These are phyloP conservation scores for Ascidia mentula DNA, from an alignment of 23 tunicate genomes.

Conservation along the genomic window DNA sequence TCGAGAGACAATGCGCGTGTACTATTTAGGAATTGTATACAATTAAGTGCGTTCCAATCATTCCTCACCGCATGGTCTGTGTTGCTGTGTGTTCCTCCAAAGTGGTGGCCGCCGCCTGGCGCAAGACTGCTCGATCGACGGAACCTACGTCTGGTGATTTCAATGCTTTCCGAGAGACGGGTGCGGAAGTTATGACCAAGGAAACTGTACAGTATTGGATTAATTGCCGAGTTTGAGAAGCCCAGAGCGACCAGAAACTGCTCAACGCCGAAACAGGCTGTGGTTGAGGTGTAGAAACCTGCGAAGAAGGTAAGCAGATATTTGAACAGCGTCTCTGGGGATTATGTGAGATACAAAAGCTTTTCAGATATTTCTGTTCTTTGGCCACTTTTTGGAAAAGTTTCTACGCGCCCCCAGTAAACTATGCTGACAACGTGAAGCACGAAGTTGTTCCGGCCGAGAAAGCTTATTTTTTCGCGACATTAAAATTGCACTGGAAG, in stretches of 20 bases:
- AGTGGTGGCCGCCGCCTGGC: conserved; percentile 6
- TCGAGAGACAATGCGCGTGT: too few species aligned
- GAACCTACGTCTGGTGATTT: conserved; percentile 29
- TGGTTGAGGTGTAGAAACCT: conserved; percentile 57
- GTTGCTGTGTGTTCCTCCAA: conserved; percentile 21
- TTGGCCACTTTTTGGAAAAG: too few species aligned
- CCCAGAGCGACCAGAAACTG: conserved; percentile 71
- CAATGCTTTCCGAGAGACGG: conserved; percentile 67
- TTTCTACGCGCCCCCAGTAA: too few species aligned
- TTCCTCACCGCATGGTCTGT: neutral
- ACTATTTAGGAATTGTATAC: too few species aligned
- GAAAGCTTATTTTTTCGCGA: too few species aligned
- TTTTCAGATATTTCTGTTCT: too few species aligned
- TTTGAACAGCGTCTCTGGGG: too few species aligned
- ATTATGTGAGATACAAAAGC: too few species aligned
- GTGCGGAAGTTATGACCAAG: conserved; percentile 81
- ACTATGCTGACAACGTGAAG: too few species aligned
- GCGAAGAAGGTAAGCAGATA: neutral
- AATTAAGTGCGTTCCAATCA: too few species aligned
- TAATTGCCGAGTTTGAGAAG: conserved; percentile 84
- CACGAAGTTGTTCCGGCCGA: too few species aligned
- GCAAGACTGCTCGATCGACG: conserved; percentile 31
- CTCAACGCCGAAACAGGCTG: conserved; percentile 55
- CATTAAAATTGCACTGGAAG: too few species aligned
- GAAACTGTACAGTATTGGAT: conserved; percentile 88